Evolutionary conservation across 2,113 vertebrate genomes (phyloP).

Genomic region (Pseudopipra pipra): DNA sequence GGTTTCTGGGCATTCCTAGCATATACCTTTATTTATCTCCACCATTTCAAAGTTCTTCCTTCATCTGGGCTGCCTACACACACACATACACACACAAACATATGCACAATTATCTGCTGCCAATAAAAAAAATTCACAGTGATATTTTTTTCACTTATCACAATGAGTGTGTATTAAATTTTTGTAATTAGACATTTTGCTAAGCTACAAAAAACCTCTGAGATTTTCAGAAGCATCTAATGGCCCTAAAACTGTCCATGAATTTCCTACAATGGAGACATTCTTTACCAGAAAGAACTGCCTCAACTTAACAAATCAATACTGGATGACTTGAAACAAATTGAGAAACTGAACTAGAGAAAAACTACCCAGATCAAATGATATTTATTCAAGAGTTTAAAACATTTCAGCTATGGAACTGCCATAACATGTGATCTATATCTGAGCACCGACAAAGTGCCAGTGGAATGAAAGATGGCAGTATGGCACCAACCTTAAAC

Average conservation of each 20-base stretch:
- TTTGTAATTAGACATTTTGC: not conserved
- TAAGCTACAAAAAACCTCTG: not conserved
- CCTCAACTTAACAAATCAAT: not conserved
- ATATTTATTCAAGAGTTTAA: not conserved
- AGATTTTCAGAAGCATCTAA: not conserved
- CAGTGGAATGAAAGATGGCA: not conserved
- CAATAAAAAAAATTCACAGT: not conserved
- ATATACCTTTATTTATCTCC: not conserved
- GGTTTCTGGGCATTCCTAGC: not conserved
- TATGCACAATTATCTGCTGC: not conserved
- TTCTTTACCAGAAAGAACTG: not conserved
- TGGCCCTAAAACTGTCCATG: not conserved
- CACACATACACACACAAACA: not conserved
- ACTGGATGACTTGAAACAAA: not conserved
- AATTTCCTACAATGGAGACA: not conserved
- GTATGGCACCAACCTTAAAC: not conserved
- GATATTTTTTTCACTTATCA: not conserved
- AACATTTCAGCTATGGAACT: not conserved
- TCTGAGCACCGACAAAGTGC: rapidly evolving
- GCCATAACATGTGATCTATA: not conserved
- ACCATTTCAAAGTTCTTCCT: not conserved
- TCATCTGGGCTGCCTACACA: not conserved
- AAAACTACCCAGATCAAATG: not conserved
- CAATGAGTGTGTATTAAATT: not conserved
- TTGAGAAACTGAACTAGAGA: not conserved